These are phyloP conservation scores for Megamerina dolium DNA, from an alignment of 2,888 invertebrate species.

Conservation along the genomic window DNA sequence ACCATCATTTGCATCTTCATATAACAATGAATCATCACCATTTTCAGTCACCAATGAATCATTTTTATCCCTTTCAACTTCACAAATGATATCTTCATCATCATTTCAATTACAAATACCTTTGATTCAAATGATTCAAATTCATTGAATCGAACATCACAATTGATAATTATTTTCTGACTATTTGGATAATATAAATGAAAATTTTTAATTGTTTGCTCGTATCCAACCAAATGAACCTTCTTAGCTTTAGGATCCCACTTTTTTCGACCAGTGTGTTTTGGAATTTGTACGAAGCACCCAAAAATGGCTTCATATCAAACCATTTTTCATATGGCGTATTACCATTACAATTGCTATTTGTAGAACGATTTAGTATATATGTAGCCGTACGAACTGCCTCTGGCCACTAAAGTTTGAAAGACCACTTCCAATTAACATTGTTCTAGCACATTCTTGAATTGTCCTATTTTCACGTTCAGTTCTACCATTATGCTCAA, in stretches of 20 bases:
- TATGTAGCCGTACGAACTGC: constrained; percentile 2
- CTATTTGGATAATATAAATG: constrained; percentile 5
- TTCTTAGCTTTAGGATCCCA: constrained; percentile 7
- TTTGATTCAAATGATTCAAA: too few relatives aligned
- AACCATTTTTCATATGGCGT: constrained; percentile 6
- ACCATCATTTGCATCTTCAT: too few relatives aligned
- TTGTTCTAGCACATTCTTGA: constrained; percentile 2
- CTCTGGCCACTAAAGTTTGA: constrained; percentile 28
- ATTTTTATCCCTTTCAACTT: background rate
- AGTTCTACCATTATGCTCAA: constrained; percentile 10
- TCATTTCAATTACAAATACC: constrained; percentile 1
- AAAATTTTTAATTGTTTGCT: constrained; percentile 10
- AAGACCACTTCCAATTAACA: constrained; percentile 18
- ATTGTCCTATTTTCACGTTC: background rate
- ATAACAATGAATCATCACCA: too few relatives aligned
- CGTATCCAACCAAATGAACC: constrained; percentile 13
- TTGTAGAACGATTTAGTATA: constrained; percentile 4
- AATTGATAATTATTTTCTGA: constrained; percentile 1
- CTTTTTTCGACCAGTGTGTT: constrained; percentile 7
- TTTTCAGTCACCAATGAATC: too few relatives aligned
- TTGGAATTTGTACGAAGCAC: constrained; percentile 5
- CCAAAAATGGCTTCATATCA: constrained; percentile 18
- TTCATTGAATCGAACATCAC: constrained; percentile 15
- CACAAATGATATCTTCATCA: background rate
- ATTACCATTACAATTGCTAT: constrained; percentile 1